A percentile compares a stretch with the other conserved stretches of the same genome.
These are phyloP conservation scores for Folsomia candida DNA, from an alignment of 2,888 invertebrate species.

Conservation along the genomic window DNA sequence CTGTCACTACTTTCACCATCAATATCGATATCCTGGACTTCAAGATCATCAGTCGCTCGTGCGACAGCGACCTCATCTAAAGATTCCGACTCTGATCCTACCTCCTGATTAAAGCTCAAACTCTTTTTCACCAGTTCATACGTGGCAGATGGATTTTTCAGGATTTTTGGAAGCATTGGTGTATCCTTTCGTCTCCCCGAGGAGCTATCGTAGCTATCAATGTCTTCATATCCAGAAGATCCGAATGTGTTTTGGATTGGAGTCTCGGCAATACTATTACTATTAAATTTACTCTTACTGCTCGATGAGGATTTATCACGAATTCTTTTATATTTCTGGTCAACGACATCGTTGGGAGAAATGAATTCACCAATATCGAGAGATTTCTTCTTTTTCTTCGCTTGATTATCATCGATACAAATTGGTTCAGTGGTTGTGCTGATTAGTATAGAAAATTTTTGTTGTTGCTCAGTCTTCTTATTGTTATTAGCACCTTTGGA, in stretches of 20 bases:
- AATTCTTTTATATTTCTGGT: no score
- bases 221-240: not conserved
- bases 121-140: slow-evolving; percentile 14
- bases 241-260: not conserved
- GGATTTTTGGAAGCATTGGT: slow-evolving; percentile 30
- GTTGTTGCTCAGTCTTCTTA: no score
- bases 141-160: slow-evolving; percentile 27
- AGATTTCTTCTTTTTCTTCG: not conserved
- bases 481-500: no score
- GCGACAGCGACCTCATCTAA: not conserved
- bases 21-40: not conserved
- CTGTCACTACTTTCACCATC: not conserved
- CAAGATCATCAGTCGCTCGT: not conserved
- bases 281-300: no score
- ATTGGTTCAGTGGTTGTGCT: no score
- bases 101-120: not conserved
- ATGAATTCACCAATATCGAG: not conserved
- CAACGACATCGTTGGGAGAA: slow-evolving; percentile 3
- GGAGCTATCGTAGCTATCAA: not conserved
- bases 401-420: not conserved
- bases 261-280: no score
- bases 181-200: slow-evolving; percentile 24
- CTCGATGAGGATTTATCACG: not conserved
- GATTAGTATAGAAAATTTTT: no score
- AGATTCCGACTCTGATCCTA: not conserved